Evolutionary conservation across 1,140 invertebrate genomes (phyloP).

Genomic region (Drosophila burlai): DNA sequence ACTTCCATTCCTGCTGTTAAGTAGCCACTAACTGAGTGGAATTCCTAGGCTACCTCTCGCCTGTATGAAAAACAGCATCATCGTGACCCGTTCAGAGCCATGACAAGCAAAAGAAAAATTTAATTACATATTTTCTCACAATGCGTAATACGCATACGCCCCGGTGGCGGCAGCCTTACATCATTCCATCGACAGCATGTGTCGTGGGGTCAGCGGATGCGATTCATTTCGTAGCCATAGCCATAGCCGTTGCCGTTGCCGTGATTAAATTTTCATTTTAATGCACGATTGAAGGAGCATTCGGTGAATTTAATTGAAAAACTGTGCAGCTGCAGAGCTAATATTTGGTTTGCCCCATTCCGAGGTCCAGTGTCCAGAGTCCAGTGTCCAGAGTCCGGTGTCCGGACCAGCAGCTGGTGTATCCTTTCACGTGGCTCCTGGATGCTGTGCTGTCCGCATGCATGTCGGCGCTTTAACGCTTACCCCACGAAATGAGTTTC

Average conservation of each 20-base stretch:
- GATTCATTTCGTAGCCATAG: slow-evolving; percentile 44
- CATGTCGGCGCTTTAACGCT: slow-evolving; percentile 60
- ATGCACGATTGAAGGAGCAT: slow-evolving; percentile 81
- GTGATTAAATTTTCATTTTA: slow-evolving; percentile 83
- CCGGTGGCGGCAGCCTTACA: slow-evolving; percentile 22
- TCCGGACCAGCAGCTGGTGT: slow-evolving; percentile 18
- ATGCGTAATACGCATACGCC: slow-evolving; percentile 58
- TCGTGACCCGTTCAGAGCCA: neutral
- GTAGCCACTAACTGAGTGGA: neutral
- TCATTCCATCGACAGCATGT: slow-evolving; percentile 27
- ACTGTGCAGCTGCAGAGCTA: slow-evolving; percentile 68
- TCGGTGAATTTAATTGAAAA: slow-evolving; percentile 80
- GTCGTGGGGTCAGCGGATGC: slow-evolving; percentile 52
- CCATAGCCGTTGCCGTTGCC: slow-evolving; percentile 38
- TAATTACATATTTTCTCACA: slow-evolving; percentile 77
- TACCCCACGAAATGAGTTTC: slow-evolving; percentile 49
- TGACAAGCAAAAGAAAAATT: slow-evolving; percentile 59
- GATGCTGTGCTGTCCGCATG: slow-evolving; percentile 17
- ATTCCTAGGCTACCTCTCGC: slow-evolving; percentile 13
- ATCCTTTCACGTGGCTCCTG: slow-evolving; percentile 9
- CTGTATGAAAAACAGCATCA: slow-evolving; percentile 25
- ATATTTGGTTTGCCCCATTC: slow-evolving; percentile 68
- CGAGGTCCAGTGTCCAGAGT: slow-evolving; percentile 4
- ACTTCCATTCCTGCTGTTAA: slow-evolving; percentile 10
- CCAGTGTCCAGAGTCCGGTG: neutral